Percentiles rank a stretch among this genome's conserved stretches.
Conservation (phyloP, 2,888 invertebrate genomes). For the Cyaniris semiargus region DNA sequence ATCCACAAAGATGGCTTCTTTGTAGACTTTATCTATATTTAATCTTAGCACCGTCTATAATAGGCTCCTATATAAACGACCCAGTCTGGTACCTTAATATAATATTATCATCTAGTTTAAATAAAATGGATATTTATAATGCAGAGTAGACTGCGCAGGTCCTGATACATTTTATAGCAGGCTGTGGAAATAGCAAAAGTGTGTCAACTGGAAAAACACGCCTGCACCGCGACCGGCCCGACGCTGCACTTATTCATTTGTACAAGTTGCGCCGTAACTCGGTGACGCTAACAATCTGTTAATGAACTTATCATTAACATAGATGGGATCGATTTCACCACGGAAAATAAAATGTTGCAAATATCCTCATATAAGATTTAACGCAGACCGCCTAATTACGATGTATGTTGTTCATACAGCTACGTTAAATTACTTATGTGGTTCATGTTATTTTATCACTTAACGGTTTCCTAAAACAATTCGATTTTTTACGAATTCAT, state of each 20-base stretch:
- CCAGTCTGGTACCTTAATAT: background rate
- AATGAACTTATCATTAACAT: background rate
- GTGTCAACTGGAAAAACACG: conserved; percentile 25
- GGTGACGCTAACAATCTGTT: background rate
- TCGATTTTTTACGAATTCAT: no score
- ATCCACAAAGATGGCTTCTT: no score
- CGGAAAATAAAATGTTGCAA: background rate
- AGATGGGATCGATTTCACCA: background rate
- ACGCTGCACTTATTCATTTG: conserved; percentile 20
- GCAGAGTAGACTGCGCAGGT: background rate
- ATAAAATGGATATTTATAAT: background rate
- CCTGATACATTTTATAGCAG: conserved; percentile 13
- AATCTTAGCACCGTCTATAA: background rate
- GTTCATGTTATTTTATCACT: no score
- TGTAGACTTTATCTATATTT: no score
- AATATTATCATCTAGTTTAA: background rate
- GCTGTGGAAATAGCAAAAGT: conserved; percentile 28
- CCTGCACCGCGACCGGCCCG: background rate
- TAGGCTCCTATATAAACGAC: background rate
- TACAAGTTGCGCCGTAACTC: background rate
- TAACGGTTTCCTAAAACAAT: no score
- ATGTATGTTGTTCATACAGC: no score
- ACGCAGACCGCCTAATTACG: background rate
- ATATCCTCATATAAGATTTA: background rate
- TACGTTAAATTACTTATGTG: no score